Evolutionary conservation across 2,888 invertebrate species (phyloP).

Genomic region (Argyresthia goedartella): DNA sequence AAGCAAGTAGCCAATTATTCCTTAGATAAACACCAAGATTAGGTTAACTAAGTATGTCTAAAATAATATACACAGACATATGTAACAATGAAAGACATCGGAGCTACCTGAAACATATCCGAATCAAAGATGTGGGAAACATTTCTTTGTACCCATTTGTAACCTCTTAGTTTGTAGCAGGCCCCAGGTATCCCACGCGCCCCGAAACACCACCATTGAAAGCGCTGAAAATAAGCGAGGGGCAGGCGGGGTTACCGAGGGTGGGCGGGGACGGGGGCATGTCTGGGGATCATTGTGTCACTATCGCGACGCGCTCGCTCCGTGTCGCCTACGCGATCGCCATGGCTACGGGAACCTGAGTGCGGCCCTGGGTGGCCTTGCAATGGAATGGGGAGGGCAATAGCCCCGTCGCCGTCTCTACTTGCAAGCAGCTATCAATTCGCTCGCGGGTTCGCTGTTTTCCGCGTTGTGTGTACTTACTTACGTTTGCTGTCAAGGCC

Average conservation of each 20-base stretch:
- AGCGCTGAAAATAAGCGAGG: constrained; percentile 47
- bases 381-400: constrained; percentile 71
- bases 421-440: constrained; percentile 51
- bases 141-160: too few species aligned
- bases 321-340: constrained; percentile 40
- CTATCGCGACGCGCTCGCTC: constrained; percentile 45
- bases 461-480: constrained; percentile 22
- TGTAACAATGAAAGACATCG: too few species aligned
- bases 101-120: too few species aligned
- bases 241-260: constrained; percentile 16
- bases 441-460: constrained; percentile 40
- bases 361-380: constrained; percentile 71
- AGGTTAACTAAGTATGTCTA: too few species aligned
- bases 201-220: constrained; percentile 19
- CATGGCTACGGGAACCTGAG: constrained; percentile 49
- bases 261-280: constrained; percentile 23
- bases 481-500: constrained; percentile 36
- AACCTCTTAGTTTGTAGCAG: too few species aligned
- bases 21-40: too few species aligned
- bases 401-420: constrained; percentile 48
- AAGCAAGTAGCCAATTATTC: too few species aligned
- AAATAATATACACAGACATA: too few species aligned
- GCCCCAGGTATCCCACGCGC: too few species aligned
- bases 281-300: constrained; percentile 29
- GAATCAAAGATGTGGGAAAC: too few species aligned